Conservation (phyloP, 2,113 vertebrate species). For the Marmota monax region DNA sequence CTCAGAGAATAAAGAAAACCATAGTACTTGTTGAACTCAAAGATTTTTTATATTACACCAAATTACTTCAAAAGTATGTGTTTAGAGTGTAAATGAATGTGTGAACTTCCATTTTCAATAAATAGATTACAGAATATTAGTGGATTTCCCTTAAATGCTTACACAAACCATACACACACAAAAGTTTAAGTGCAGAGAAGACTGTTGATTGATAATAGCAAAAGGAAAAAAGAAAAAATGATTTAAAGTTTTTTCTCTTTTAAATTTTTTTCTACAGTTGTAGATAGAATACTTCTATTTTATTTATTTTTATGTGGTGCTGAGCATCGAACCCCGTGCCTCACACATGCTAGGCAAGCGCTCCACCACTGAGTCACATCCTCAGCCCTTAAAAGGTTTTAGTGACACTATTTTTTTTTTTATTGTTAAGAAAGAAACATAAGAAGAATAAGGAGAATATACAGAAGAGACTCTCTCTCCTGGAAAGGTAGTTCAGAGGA, state of each 20-base stretch:
- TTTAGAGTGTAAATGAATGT: conserved; percentile 49
- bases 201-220: background rate
- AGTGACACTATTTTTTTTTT: background rate
- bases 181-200: background rate
- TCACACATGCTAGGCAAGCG: too few relatives aligned
- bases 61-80: conserved; percentile 33
- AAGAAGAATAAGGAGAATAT: background rate
- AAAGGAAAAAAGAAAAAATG: background rate
- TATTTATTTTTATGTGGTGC: too few relatives aligned
- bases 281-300: too few relatives aligned
- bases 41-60: background rate
- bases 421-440: background rate
- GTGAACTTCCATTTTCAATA: background rate
- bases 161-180: background rate
- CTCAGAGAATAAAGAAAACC: conserved; percentile 48
- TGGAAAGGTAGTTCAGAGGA: background rate
- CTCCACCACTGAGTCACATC: too few relatives aligned
- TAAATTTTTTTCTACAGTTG: too few relatives aligned
- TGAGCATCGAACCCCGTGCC: too few relatives aligned
- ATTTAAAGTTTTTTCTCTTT: background rate
- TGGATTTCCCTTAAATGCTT: background rate
- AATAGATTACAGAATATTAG: background rate
- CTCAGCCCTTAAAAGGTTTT: background rate
- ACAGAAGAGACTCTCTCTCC: background rate
- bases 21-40: conserved; percentile 9